phyloP scores from a whole-genome alignment of 2,797 vertebrate species.

The Ptychobarbus kaznakovi region DNA sequence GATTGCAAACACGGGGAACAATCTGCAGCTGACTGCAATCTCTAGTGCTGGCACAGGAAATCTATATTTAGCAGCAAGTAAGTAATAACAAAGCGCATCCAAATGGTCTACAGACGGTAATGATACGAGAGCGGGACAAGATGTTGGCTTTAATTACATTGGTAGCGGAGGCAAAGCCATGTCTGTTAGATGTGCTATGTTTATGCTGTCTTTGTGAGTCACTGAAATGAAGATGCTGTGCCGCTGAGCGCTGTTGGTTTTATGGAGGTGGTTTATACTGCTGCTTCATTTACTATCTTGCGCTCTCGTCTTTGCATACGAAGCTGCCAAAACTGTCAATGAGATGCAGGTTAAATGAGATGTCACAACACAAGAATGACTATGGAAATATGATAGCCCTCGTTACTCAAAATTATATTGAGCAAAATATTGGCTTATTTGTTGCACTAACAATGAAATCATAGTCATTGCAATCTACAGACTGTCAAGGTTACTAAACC shows the following conservation, averaged over 20 bases:
- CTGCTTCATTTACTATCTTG: conserved; percentile 30
- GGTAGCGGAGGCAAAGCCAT: conserved; percentile 65
- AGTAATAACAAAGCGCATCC: conserved; percentile 79
- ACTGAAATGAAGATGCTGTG: conserved; percentile 54
- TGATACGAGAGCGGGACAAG: conserved; percentile 78
- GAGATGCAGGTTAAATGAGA: conserved; percentile 24
- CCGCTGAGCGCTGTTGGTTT: conserved; percentile 41
- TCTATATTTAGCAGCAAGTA: conserved; percentile 80
- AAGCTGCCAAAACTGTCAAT: conserved; percentile 31
- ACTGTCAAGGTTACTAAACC: background rate
- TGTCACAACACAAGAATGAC: background rate
- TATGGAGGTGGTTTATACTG: conserved; percentile 21
- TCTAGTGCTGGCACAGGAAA: conserved; percentile 65
- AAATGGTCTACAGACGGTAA: conserved; percentile 74
- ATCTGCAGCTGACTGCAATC: conserved; percentile 75
- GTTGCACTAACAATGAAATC: background rate
- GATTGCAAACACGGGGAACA: conserved; percentile 65
- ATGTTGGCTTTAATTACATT: conserved; percentile 77
- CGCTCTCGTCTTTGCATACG: background rate
- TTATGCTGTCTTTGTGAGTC: conserved; percentile 63
- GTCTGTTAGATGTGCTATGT: conserved; percentile 73
- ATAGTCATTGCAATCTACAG: background rate
- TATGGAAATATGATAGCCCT: background rate
- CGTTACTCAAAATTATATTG: background rate
- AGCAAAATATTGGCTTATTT: conserved; percentile 1